Base-by-base conservation (phyloP, 2,797 vertebrate species). In the Megaceryle alcyon region DNA sequence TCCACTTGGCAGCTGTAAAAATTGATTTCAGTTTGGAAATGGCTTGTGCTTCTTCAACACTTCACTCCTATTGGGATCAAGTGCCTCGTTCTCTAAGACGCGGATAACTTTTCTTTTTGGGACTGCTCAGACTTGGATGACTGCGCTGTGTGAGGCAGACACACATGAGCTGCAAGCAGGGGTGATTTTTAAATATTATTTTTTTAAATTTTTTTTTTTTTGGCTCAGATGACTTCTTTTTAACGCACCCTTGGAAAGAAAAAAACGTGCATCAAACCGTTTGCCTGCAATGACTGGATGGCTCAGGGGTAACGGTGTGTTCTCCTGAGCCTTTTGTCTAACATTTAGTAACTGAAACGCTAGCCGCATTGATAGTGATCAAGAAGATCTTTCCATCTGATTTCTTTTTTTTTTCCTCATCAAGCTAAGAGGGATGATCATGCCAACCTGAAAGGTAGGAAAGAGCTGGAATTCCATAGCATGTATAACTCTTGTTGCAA, bases 1-100 rank as follows among this genome's bases (percentile, higher is more conserved):
- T 96, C 96, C 29, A 51, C 92, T 97, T 90, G n/a, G 97, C 96
- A 97, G 94, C 97, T 88, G 90, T 64, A 88, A 88, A 94, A 95
- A 97, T 94, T 96, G 96, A 97, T 97, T 88, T 88, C 95, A 93
- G 64, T 97, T 97, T 97, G 95, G 94, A 86, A 95, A 96, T 93
- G 94, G 93, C 96, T 97, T n/a, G 84, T 80, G 82, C 94, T 82
- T 83, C 86, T 93, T 79, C 89, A 86, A 51, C 87, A 68, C 96
- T 87, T 69, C 25, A 14, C 72, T 96, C 48, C 53, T 20, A 56
- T 56, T 25, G 73, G 92, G 87, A 93, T 66, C 87, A 7, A 19
- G 8, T 23, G 48, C 86, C 71, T 56, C 3, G 28, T 54, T 61
- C 75, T 73, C 77, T 79, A 49, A 77, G 86, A 72, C 53, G 2